Evolutionary conservation across 2,797 vertebrate genomes (phyloP).

Genomic region (Cyclura pinguis): DNA sequence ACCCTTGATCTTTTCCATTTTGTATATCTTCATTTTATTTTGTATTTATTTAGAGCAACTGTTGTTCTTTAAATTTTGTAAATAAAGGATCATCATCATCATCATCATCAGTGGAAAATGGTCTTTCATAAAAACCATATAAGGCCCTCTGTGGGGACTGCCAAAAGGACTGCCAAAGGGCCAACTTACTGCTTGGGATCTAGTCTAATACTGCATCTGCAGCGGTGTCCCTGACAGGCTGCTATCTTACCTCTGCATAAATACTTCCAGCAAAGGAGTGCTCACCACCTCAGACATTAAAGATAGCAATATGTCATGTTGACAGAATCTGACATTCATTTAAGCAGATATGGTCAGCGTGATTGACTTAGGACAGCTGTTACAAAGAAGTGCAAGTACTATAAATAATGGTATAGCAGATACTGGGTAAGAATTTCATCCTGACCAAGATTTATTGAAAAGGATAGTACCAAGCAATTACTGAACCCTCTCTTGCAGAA

Average conservation of each 20-base stretch:
- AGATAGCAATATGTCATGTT: neutral
- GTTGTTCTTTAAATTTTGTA: too few species aligned
- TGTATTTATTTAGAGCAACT: too few species aligned
- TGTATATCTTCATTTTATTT: too few species aligned
- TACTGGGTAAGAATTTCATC: too few species aligned
- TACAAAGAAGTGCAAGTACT: neutral
- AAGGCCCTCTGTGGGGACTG: too few species aligned
- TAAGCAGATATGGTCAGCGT: slow-evolving; percentile 1
- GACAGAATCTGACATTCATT: neutral
- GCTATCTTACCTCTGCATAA: neutral
- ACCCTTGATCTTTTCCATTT: too few species aligned
- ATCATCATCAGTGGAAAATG: neutral
- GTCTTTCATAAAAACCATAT: neutral
- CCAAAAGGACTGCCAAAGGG: neutral
- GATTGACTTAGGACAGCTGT: neutral
- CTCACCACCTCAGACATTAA: neutral
- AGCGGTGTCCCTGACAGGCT: neutral
- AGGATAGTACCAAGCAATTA: neutral
- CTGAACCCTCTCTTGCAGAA: neutral
- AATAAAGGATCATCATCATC: too few species aligned
- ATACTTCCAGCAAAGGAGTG: neutral
- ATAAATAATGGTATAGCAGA: neutral
- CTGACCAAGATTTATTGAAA: neutral
- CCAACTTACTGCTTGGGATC: too few species aligned
- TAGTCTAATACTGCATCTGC: neutral